Conservation (phyloP, 2,113 vertebrate genomes). For the Mystacornis crossleyi region DNA sequence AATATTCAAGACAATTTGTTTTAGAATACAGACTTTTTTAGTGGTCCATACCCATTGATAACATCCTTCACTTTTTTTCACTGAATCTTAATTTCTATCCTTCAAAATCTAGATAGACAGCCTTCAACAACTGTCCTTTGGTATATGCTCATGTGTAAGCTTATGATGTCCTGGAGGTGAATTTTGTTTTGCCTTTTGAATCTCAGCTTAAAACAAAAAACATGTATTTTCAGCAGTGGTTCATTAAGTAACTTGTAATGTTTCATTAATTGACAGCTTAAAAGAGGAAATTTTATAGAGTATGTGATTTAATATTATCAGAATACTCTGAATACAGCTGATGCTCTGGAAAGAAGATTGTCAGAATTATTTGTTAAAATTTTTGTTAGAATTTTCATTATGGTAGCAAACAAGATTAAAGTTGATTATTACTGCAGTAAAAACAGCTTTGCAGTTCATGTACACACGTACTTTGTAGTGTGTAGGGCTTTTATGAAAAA, state of each 20-base stretch:
- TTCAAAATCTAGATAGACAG: not conserved
- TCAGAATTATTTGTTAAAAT: not conserved
- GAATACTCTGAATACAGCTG: not conserved
- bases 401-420: not conserved
- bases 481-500: not conserved
- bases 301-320: not conserved
- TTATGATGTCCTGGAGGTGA: not conserved
- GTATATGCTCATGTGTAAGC: not conserved
- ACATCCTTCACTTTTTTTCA: not conserved
- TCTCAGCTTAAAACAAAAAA: not conserved
- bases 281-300: not conserved
- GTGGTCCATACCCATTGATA: not conserved
- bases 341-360: not conserved
- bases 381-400: not conserved
- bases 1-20: not conserved
- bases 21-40: not conserved
- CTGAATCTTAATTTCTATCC: not conserved
- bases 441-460: not conserved
- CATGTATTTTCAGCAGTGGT: not conserved
- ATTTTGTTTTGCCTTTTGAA: not conserved
- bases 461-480: not conserved
- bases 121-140: not conserved
- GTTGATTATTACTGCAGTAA: not conserved
- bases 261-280: not conserved
- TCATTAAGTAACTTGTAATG: not conserved